Conservation (phyloP, 1,140 invertebrate species). For the Melanaphis sacchari region DNA sequence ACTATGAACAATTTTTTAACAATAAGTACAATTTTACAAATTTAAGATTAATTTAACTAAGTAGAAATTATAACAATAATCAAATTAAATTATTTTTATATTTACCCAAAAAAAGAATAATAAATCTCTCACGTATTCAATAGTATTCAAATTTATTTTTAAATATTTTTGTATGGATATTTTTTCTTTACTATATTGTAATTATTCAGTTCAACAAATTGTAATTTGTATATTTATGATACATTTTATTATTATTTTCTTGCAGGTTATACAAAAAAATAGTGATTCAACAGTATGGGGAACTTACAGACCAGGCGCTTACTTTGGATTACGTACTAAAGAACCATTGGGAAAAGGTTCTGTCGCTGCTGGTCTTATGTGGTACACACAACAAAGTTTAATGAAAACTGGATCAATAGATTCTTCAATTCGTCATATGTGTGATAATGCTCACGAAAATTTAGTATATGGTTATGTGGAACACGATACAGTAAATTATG, state of each 20-base stretch:
- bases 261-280: slow-evolving; percentile 76
- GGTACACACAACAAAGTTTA: slow-evolving; percentile 82
- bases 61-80: not conserved
- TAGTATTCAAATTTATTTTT: not conserved
- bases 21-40: not conserved
- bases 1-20: not conserved
- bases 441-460: slow-evolving; percentile 87
- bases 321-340: slow-evolving; percentile 89
- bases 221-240: not conserved
- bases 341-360: slow-evolving; percentile 75
- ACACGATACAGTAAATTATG: slow-evolving; percentile 92
- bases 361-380: slow-evolving; percentile 93
- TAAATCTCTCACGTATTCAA: not conserved
- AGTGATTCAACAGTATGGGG: slow-evolving; percentile 73
- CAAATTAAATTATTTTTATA: slow-evolving; percentile 4
- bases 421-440: slow-evolving; percentile 81
- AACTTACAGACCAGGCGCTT: slow-evolving; percentile 85
- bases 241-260: not conserved
- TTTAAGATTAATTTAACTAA: not conserved
- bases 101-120: not conserved
- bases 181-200: not conserved
- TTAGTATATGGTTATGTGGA: slow-evolving; percentile 84
- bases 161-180: not conserved
- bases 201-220: not conserved
- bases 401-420: slow-evolving; percentile 67